Evolutionary conservation across 2,888 invertebrate species (phyloP).

Genomic region (Cantharis rustica): DNA sequence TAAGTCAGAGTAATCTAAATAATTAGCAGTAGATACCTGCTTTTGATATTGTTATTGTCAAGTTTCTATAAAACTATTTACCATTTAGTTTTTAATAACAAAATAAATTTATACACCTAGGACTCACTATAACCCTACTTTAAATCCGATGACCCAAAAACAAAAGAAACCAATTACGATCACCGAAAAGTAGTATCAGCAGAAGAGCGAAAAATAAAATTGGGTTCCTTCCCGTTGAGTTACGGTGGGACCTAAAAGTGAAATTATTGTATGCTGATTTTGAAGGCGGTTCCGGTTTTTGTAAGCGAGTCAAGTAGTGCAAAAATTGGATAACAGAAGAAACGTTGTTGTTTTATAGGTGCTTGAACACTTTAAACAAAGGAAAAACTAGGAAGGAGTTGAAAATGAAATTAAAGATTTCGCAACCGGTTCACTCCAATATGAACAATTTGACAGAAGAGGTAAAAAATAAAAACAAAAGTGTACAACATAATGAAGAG

Average conservation of each 20-base stretch:
- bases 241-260: slow-evolving; percentile 83
- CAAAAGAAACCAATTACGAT: background rate
- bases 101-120: no score
- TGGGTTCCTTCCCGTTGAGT: slow-evolving; percentile 76
- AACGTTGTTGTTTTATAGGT: slow-evolving; percentile 89
- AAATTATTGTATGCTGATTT: slow-evolving; percentile 75
- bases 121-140: slow-evolving; percentile 84
- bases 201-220: slow-evolving; percentile 26
- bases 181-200: background rate
- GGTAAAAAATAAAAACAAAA: slow-evolving; percentile 57
- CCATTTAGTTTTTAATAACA: no score
- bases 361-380: slow-evolving; percentile 82
- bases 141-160: slow-evolving; percentile 67
- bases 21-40: no score
- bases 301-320: slow-evolving; percentile 68
- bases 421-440: slow-evolving; percentile 72
- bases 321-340: slow-evolving; percentile 79
- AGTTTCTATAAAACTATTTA: no score
- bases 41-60: no score
- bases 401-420: slow-evolving; percentile 89
- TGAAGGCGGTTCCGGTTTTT: slow-evolving; percentile 63
- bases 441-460: slow-evolving; percentile 64
- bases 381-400: slow-evolving; percentile 79
- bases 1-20: no score
- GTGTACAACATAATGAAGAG: slow-evolving; percentile 35